A percentile compares a stretch with the other conserved stretches of the same genome.
These are phyloP conservation scores for Brachyptera putata DNA, from an alignment of 2,888 invertebrate genomes.

Conservation along the genomic window DNA sequence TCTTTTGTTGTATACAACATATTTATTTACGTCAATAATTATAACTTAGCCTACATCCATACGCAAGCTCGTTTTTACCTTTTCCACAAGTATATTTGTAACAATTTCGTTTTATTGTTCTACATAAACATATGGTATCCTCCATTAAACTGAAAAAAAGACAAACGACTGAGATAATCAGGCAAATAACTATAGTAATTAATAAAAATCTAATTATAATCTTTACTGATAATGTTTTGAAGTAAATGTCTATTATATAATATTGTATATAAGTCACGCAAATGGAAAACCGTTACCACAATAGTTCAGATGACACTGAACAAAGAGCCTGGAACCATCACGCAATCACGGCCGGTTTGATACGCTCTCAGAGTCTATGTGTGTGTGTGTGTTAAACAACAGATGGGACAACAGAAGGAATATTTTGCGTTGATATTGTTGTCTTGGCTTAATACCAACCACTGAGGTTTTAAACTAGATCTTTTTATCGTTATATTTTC, in stretches of 20 bases:
- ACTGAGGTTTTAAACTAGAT: no score
- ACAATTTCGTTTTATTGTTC: no score
- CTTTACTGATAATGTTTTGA: background rate
- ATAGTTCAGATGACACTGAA: background rate
- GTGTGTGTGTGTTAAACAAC: no score
- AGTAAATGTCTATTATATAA: background rate
- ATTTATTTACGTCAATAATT: no score
- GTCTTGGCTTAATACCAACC: no score
- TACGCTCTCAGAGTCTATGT: no score
- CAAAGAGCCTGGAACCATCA: background rate
- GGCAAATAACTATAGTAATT: slow-evolving; percentile 18
- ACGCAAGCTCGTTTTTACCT: no score
- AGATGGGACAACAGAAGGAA: no score
- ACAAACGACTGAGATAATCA: slow-evolving; percentile 14
- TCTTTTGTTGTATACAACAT: no score
- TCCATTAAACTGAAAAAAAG: background rate
- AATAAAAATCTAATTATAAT: background rate
- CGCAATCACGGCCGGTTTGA: slow-evolving; percentile 9
- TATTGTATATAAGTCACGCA: slow-evolving; percentile 3
- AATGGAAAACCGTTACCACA: background rate
- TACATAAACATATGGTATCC: slow-evolving; percentile 4
- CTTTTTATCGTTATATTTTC: background rate
- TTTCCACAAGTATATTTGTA: no score
- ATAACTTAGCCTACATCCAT: no score
- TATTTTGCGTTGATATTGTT: no score